A percentile compares a stretch with the other conserved stretches of the same genome.
Evolutionary conservation across 2,888 invertebrate genomes (phyloP).

Genomic region (Scrobipalpa costella): DNA sequence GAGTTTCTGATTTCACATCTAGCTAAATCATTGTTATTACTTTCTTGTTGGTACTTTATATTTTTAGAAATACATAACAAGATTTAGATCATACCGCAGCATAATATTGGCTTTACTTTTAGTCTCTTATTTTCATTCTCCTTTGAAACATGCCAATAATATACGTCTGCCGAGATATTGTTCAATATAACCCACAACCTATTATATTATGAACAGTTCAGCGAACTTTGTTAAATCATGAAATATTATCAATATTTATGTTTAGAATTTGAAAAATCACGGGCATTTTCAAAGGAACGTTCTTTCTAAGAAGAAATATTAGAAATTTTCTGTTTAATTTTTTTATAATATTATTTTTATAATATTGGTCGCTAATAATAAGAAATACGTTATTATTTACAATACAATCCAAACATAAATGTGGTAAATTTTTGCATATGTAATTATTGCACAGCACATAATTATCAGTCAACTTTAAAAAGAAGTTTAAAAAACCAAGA

Average conservation of each 20-base stretch:
- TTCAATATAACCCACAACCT: neutral
- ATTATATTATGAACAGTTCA: neutral
- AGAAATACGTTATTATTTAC: too few relatives aligned
- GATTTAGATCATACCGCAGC: neutral
- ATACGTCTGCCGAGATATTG: neutral
- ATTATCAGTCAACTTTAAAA: too few relatives aligned
- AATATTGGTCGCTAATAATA: too few relatives aligned
- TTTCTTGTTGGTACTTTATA: too few relatives aligned
- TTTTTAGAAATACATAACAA: too few relatives aligned
- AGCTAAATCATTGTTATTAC: too few relatives aligned
- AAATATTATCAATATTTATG: slow-evolving; percentile 1
- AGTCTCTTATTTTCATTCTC: neutral
- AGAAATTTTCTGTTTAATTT: neutral
- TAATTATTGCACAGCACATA: too few relatives aligned
- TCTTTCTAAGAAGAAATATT: neutral
- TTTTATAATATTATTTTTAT: too few relatives aligned
- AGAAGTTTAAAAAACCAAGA: too few relatives aligned
- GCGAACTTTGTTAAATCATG: slow-evolving; percentile 2
- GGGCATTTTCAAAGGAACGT: neutral
- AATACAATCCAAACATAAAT: too few relatives aligned
- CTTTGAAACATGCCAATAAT: slow-evolving; percentile 4
- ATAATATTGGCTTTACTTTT: neutral
- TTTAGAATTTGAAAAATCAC: neutral
- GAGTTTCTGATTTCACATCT: too few relatives aligned
- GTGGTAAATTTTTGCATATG: too few relatives aligned